A percentile compares a stretch with the other conserved stretches of the same genome.
Conservation (phyloP, 2,888 invertebrate genomes). For the Drosophila neonasuta region DNA sequence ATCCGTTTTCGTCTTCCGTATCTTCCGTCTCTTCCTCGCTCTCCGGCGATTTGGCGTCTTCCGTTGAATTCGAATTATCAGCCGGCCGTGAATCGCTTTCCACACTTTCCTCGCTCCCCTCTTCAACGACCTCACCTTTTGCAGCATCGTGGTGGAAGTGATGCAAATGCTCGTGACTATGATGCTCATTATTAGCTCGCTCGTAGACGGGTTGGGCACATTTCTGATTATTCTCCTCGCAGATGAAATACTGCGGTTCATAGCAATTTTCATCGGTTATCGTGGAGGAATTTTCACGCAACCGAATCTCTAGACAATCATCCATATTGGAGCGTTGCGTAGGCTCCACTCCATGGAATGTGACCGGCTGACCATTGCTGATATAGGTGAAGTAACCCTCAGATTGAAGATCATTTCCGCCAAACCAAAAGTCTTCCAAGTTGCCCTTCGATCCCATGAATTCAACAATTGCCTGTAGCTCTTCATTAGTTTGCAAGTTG, state of each 20-base stretch:
- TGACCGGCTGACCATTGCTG: constrained; percentile 49
- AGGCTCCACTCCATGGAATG: constrained; percentile 32
- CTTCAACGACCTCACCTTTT: constrained; percentile 13
- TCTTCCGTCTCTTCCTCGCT: background rate
- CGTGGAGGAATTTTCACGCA: constrained; percentile 36
- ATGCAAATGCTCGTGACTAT: constrained; percentile 70
- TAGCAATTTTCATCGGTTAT: constrained; percentile 61
- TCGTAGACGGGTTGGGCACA: constrained; percentile 35
- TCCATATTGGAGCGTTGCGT: constrained; percentile 60
- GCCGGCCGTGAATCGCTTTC: constrained; percentile 64
- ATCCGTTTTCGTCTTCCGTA: background rate
- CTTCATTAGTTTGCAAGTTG: constrained; percentile 42
- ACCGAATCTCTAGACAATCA: constrained; percentile 64
- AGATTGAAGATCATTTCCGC: constrained; percentile 59
- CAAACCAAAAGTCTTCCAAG: constrained; percentile 64
- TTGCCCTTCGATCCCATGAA: constrained; percentile 35
- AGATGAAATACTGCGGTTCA: constrained; percentile 60
- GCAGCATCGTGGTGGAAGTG: constrained; percentile 64
- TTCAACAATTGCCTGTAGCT: constrained; percentile 40
- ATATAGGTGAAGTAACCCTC: constrained; percentile 62
- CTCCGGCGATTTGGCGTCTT: constrained; percentile 34
- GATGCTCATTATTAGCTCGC: constrained; percentile 11
- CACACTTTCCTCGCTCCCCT: constrained; percentile 23
- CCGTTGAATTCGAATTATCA: constrained; percentile 58
- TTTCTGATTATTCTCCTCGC: constrained; percentile 32